These are phyloP conservation scores for Zosterops japonicus DNA, from an alignment of 2,113 vertebrate genomes.

Conservation along the genomic window DNA sequence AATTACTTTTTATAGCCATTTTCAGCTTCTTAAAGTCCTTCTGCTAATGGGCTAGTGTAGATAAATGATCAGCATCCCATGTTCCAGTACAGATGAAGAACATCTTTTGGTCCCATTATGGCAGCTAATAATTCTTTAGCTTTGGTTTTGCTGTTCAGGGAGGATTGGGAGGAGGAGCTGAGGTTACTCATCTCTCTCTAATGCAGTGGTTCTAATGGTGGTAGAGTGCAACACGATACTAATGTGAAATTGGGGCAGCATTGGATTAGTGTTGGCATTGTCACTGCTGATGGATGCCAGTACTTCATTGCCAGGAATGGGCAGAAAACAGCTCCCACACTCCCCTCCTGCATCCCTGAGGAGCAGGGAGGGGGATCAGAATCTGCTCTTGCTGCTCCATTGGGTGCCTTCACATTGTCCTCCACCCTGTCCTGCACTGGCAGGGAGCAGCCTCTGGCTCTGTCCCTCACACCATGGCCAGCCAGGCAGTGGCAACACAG, in stretches of 20 bases:
- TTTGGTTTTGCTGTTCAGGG: not conserved
- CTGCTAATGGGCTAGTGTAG: not conserved
- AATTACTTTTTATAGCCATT: not conserved
- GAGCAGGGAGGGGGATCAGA: rapidly evolving
- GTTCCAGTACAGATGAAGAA: not conserved
- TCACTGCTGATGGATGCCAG: not conserved
- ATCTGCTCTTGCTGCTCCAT: rapidly evolving
- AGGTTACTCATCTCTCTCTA: not conserved
- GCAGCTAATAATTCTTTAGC: not conserved
- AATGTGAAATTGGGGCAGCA: not conserved
- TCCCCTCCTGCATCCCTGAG: not conserved
- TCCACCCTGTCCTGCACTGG: rapidly evolving
- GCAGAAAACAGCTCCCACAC: not conserved
- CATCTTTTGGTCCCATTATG: not conserved
- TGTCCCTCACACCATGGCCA: not conserved
- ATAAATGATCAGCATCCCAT: not conserved
- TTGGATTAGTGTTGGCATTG: not conserved
- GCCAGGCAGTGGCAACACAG: not conserved
- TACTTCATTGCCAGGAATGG: not conserved
- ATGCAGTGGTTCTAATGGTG: not conserved
- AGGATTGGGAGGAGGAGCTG: not conserved
- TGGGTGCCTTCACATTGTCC: not conserved
- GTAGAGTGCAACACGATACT: rapidly evolving
- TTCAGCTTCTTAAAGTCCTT: not conserved
- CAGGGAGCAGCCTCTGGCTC: not conserved